Conservation (phyloP, 2,113 vertebrate species). For the Clupea harengus region DNA sequence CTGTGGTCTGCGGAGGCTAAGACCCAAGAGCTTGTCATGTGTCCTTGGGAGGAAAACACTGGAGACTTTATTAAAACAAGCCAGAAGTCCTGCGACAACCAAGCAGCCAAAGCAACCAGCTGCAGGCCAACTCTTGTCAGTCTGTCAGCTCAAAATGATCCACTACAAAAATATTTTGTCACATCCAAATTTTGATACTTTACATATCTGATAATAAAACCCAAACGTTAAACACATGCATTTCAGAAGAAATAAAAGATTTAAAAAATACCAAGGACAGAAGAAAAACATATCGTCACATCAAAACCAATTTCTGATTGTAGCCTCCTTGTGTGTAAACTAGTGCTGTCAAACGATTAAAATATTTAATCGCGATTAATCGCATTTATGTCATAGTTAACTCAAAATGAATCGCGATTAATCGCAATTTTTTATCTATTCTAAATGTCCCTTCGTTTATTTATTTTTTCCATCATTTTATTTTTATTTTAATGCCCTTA, state of each 20-base stretch:
- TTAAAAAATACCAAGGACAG: not conserved
- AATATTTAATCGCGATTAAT: no score
- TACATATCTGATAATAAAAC: not conserved
- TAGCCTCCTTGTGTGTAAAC: not conserved
- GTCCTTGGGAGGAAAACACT: not conserved
- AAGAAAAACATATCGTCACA: no score
- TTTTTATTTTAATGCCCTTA: no score
- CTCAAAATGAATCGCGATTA: no score
- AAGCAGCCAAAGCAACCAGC: not conserved
- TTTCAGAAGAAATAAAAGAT: not conserved
- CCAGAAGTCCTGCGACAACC: not conserved
- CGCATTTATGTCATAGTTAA: no score
- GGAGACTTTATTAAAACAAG: conserved; percentile 14
- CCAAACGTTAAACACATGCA: not conserved
- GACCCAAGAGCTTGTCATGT: conserved; percentile 7
- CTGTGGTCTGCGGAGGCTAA: not conserved
- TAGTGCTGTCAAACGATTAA: no score
- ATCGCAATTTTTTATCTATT: no score
- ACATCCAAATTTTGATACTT: not conserved
- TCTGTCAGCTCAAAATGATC: not conserved
- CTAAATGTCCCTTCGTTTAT: no score
- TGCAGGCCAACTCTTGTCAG: not conserved
- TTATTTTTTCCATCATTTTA: no score
- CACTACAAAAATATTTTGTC: not conserved
- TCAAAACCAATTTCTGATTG: no score